A percentile compares a stretch with the other conserved stretches of the same genome.
These are phyloP conservation scores for Pachyseris speciosa DNA, from an alignment of 64 coral and sea anemone genomes.

Conservation along the genomic window DNA sequence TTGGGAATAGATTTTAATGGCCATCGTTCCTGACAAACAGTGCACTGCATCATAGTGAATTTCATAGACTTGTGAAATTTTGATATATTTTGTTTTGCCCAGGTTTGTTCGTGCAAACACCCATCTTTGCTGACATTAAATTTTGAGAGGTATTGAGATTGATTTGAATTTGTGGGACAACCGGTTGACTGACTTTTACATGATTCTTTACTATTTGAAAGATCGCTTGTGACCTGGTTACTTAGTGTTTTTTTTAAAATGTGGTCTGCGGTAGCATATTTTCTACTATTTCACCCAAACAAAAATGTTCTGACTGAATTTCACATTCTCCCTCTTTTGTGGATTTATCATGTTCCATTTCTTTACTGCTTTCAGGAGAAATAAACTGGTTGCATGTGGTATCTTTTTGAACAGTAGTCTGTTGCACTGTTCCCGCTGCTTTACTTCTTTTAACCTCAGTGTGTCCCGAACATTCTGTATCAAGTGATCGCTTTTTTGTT, in stretches of 20 bases:
- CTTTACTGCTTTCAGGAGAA: neutral
- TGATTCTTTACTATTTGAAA: neutral
- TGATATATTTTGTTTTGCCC: constrained; percentile 21
- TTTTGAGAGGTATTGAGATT: neutral
- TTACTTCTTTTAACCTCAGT: neutral
- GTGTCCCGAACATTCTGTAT: neutral
- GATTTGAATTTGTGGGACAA: neutral
- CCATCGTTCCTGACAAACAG: constrained; percentile 36
- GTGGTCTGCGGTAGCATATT: neutral
- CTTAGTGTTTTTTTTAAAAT: neutral
- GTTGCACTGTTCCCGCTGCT: neutral
- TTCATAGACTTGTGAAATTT: constrained; percentile 8
- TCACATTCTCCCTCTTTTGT: neutral
- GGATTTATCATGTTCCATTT: neutral
- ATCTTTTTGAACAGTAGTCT: neutral
- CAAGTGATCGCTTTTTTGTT: neutral
- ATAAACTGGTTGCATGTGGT: neutral
- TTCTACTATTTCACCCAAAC: no score
- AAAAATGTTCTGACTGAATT: no score
- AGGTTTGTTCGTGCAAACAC: constrained; percentile 1
- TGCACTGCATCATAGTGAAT: constrained; percentile 10
- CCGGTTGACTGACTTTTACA: neutral
- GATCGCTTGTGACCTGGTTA: neutral
- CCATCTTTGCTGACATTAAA: neutral
- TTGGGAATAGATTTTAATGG: neutral